Base-by-base conservation (phyloP, 2,113 vertebrate species). In the Gymnobelideus leadbeateri region DNA sequence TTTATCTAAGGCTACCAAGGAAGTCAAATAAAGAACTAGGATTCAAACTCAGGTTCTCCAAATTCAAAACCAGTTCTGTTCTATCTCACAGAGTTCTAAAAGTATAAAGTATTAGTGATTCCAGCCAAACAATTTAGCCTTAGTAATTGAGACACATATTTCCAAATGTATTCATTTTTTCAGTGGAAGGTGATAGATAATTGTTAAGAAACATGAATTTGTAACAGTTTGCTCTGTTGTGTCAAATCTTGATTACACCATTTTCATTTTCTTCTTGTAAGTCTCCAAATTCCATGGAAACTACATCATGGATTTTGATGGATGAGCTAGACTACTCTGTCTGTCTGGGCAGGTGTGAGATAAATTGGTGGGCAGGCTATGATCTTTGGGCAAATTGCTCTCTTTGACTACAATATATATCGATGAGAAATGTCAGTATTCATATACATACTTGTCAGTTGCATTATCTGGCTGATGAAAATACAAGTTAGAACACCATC, bases 291-390 rank as follows among this genome's bases (percentile, higher is more conserved):
- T 97, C 98, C 97, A 98, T 96, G 95, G 98, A 98, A 98, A 96
- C 98, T 99, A 98, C 98, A 98, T 98, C 98, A 98, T 98, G 97
- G 98, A 98, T 97, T 96, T 98, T 99, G 99, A 99, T 99, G 98
- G 99, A 99, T 99, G 98, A 98, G 98, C 97, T 96, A 97, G 84
- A 92, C 94, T 96, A 95, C 93, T 97, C 91, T 95, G 97, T 95
- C 97, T 98, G 97, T 95, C 97, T 98, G 97, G 97, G 97, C 97
- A 98, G 96, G 93, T 98, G 91, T 98, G 96, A 98, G 98, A 98
- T 97, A 98, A 99, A 98, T 97, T 97, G 97, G 97, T 98, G 97
- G 98, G 98, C 97, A 98, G 98, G 97, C 97, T 98, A 98, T 98
- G 98, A 99, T 98, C 98, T 98, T 96, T 98, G 98, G 97, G 97